These are phyloP conservation scores for Lithodes maja DNA, from an alignment of 2,888 invertebrate species.

Conservation along the genomic window DNA sequence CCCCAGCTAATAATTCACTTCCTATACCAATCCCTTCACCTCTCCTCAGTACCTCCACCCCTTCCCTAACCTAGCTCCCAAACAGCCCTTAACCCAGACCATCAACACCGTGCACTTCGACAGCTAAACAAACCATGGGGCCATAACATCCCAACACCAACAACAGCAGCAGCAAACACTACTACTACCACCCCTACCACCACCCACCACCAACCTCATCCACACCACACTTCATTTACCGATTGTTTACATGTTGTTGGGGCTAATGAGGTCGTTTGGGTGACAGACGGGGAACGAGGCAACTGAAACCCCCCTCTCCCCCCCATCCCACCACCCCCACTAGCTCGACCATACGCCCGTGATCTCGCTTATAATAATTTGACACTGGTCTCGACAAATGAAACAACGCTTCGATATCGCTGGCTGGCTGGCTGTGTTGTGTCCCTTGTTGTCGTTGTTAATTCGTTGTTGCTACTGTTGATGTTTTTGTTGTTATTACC, in stretches of 20 bases:
- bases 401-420: background rate
- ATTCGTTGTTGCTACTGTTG: background rate
- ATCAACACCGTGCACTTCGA: no score
- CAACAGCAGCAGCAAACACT: background rate
- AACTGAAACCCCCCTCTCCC: background rate
- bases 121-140: no score
- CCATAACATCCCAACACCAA: no score
- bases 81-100: no score
- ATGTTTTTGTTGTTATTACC: background rate
- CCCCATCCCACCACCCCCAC: background rate
- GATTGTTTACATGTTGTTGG: slow-evolving; percentile 15
- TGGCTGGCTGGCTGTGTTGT: no score
- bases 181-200: background rate
- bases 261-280: background rate
- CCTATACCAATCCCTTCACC: no score
- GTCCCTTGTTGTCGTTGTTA: no score
- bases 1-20: no score
- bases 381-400: background rate
- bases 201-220: background rate
- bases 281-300: background rate
- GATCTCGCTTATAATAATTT: background rate
- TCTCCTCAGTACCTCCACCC: no score
- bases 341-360: slow-evolving; percentile 5
- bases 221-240: slow-evolving; percentile 1
- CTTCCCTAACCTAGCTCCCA: no score